Evolutionary conservation across 2,113 vertebrate species (phyloP), one percentile per base, ranked within the genome.

Genomic region (Hippocampus guttulatus): DNA sequence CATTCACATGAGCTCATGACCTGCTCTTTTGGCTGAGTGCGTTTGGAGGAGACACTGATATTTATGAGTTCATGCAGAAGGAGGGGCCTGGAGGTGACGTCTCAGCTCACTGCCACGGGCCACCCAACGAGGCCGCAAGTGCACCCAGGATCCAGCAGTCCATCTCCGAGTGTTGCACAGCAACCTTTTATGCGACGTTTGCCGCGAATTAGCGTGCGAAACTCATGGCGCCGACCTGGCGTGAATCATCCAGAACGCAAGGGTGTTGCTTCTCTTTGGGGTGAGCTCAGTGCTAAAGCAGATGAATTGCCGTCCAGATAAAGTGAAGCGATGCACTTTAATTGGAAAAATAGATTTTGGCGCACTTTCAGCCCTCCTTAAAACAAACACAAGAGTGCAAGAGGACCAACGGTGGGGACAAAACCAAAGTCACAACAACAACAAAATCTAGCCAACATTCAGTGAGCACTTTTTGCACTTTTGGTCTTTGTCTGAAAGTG

Each of bases 31-130:
- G 70, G 77, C 67, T 80, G 33, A 0, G 75, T 67, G 76, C 75
- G 77, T 86, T 78, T 80, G 76, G 64, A 71, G n/a, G 73, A 88
- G 84, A 88, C 86, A 73, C 80, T 74, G 79, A 88, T 86, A 81
- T 87, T 88, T 82, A 84, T 79, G 79, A 85, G 88, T 87, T 80
- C 83, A 86, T 83, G 74, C 52, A 83, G 79, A 80, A 67, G 82
- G 85, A 87, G 87, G 84, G 84, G 88, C 81, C 81, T 78, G 81
- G 85, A 86, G 87, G 83, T 84, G 88, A 82, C 80, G 81, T 79
- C 84, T 90, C 85, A 82, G 80, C 71, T 82, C 54, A 65, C 65
- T 78, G 76, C 80, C 77, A 73, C 67, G 62, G 89, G 78, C 88
- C 87, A 89, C 87, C 88, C 86, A 90, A 55, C 74, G 27, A 38